Percentiles rank a stretch among this genome's conserved stretches.
Conservation (phyloP, 2,113 vertebrate genomes). For the Hippolais icterina region DNA sequence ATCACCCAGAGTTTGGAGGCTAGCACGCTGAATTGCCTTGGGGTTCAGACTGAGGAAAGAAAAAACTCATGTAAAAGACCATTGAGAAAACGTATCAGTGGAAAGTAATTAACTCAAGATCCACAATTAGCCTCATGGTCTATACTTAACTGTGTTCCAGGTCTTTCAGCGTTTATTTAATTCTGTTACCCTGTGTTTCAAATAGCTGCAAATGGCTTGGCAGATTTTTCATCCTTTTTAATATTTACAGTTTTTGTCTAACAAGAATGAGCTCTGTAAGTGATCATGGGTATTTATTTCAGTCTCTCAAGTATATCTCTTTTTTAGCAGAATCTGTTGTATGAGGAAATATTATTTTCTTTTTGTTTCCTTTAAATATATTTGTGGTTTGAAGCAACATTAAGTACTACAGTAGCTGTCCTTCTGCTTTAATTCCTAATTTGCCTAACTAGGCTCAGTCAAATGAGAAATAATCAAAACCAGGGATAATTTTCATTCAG, state of each 20-base stretch:
- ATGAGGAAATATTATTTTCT: slow-evolving; percentile 26
- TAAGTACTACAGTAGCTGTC: slow-evolving; percentile 27
- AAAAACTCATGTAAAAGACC: slow-evolving; percentile 70
- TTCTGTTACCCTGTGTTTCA: slow-evolving; percentile 70
- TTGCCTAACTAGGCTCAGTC: slow-evolving; percentile 29
- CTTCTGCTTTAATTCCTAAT: slow-evolving; percentile 41
- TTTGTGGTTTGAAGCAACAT: slow-evolving; percentile 22
- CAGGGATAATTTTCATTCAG: slow-evolving; percentile 42
- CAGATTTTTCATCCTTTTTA: slow-evolving; percentile 63
- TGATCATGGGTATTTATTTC: slow-evolving; percentile 63
- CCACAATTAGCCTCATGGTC: slow-evolving; percentile 76
- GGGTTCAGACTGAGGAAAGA: slow-evolving; percentile 64
- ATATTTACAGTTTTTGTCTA: slow-evolving; percentile 55
- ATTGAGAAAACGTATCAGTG: slow-evolving; percentile 70
- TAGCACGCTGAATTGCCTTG: slow-evolving; percentile 60
- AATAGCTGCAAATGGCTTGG: slow-evolving; percentile 65
- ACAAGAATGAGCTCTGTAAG: slow-evolving; percentile 52
- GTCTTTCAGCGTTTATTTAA: slow-evolving; percentile 69
- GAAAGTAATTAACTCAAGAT: slow-evolving; percentile 79
- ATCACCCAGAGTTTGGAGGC: slow-evolving; percentile 63
- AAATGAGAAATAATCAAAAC: slow-evolving; percentile 33
- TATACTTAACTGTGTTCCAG: slow-evolving; percentile 69
- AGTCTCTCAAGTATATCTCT: background rate
- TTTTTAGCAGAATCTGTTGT: background rate
- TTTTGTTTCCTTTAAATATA: slow-evolving; percentile 15